phyloP scores from a whole-genome alignment of 2,797 vertebrate species.

The Typhlichthys subterraneus region DNA sequence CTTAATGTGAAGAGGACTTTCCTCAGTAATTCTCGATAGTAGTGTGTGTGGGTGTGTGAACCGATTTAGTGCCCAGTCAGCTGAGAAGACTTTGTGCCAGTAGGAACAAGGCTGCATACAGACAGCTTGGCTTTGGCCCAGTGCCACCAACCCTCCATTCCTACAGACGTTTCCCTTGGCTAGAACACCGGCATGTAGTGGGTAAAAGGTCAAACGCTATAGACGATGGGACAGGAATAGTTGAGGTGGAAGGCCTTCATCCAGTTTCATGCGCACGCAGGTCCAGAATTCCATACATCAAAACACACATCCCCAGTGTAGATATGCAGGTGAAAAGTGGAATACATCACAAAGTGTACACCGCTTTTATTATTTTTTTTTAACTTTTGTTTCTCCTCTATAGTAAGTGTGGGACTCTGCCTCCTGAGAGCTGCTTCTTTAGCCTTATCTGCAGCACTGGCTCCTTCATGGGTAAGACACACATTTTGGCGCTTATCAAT shows the following conservation, averaged over 20 bases:
- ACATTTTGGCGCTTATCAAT: neutral
- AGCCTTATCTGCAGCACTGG: slow-evolving; percentile 92
- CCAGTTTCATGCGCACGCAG: slow-evolving; percentile 7
- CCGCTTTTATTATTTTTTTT: slow-evolving; percentile 21
- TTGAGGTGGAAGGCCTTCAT: neutral
- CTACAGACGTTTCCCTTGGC: slow-evolving; percentile 56
- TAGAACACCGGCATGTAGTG: slow-evolving; percentile 48
- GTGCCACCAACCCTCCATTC: slow-evolving; percentile 51
- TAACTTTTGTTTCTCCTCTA: slow-evolving; percentile 8
- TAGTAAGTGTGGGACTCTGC: slow-evolving; percentile 91
- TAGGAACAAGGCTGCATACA: slow-evolving; percentile 26
- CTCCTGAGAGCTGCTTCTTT: slow-evolving; percentile 93
- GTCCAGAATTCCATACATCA: slow-evolving; percentile 11
- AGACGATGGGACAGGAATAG: slow-evolving; percentile 30
- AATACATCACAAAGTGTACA: neutral
- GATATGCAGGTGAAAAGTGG: slow-evolving; percentile 1
- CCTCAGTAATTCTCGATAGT: no score
- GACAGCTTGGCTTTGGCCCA: slow-evolving; percentile 44
- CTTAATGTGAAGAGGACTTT: no score
- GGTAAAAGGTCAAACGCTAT: slow-evolving; percentile 65
- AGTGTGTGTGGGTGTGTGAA: slow-evolving; percentile 28
- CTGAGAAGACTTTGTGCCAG: slow-evolving; percentile 59
- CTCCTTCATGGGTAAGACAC: slow-evolving; percentile 87
- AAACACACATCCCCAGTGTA: neutral
- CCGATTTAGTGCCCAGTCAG: slow-evolving; percentile 44